Percentiles rank a stretch among this genome's conserved stretches.
Conservation (phyloP, 2,113 vertebrate species). For the Aegypius monachus region DNA sequence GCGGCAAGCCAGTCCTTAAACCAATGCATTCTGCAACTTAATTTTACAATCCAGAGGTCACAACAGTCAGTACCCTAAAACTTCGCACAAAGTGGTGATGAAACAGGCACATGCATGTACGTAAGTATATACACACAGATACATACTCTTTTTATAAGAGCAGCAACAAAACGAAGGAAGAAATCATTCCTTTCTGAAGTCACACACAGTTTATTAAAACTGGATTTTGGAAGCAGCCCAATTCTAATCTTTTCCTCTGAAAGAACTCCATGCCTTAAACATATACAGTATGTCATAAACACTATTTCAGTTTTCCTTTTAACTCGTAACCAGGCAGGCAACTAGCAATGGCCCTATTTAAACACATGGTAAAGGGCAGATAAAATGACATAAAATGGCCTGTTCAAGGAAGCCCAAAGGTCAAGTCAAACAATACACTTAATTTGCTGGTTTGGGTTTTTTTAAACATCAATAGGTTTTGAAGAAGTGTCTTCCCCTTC, state of each 20-base stretch:
- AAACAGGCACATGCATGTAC: fast-evolving
- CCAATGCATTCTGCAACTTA: neutral
- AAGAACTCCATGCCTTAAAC: neutral
- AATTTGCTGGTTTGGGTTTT: neutral
- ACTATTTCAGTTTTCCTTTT: neutral
- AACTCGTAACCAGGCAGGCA: neutral
- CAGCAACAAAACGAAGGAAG: neutral
- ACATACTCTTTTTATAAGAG: neutral
- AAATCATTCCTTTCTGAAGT: neutral
- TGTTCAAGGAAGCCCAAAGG: neutral
- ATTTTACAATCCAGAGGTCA: neutral
- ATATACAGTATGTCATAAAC: neutral
- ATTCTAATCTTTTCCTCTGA: neutral
- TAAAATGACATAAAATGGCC: neutral
- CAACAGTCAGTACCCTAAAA: neutral
- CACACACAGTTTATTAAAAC: neutral
- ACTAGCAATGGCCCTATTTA: neutral
- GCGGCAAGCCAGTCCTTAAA: neutral
- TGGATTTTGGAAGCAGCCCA: neutral
- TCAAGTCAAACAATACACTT: neutral
- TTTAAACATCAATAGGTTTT: neutral
- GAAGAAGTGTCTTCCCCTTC: neutral
- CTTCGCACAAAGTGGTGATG: neutral
- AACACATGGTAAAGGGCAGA: neutral
- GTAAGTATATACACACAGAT: neutral